Conservation (phyloP, 2,888 invertebrate species). For the Calameuta pallipes region DNA sequence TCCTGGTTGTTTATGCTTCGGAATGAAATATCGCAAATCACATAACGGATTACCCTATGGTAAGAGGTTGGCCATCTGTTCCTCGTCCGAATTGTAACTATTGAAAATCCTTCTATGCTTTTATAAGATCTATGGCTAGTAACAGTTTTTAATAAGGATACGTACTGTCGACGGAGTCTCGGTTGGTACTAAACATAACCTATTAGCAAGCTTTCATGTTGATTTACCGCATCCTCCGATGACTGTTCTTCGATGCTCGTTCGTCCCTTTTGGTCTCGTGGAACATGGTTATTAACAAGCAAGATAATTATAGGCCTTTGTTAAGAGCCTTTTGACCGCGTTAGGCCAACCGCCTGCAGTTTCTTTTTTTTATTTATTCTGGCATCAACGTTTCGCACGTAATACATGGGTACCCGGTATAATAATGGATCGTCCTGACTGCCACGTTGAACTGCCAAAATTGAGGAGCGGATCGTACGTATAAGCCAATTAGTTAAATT, state of each 20-base stretch:
- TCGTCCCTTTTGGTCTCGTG: background rate
- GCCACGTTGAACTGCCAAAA: background rate
- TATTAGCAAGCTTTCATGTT: background rate
- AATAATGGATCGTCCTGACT: background rate
- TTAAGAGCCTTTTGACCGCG: background rate
- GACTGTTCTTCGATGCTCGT: background rate
- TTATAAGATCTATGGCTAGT: background rate
- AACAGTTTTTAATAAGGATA: background rate
- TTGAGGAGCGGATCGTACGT: background rate
- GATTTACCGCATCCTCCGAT: background rate
- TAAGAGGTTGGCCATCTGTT: background rate
- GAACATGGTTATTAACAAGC: constrained; percentile 1
- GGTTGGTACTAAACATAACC: background rate
- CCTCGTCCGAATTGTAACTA: background rate
- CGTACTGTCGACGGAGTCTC: background rate
- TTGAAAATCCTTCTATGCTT: background rate
- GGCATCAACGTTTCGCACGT: background rate
- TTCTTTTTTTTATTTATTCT: background rate
- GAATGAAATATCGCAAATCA: background rate
- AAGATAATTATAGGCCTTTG: background rate
- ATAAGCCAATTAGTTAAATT: background rate
- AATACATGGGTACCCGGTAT: background rate
- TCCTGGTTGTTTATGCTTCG: background rate
- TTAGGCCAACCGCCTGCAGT: background rate
- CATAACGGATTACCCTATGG: background rate